Evolutionary conservation across 2,888 invertebrate species (phyloP), one percentile per base, ranked within the genome.

Genomic region (Dysmachus trigonus): DNA sequence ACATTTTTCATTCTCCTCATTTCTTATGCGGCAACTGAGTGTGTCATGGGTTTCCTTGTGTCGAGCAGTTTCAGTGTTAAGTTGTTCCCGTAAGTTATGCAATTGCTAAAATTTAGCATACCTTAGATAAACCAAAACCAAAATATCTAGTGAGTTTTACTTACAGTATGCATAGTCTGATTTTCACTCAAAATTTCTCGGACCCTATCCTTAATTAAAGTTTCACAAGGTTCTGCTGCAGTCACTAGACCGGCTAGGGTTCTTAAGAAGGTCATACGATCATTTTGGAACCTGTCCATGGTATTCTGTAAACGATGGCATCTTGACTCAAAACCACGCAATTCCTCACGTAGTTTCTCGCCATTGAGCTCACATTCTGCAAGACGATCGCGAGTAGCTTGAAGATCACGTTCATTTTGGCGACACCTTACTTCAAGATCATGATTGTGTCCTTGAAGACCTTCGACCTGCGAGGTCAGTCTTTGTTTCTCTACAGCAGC

Each of bases 171-270:
- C 93, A 95, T 95, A 88, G 96, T 95, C 91, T 96, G 96, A 91
- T 95, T 95, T 87, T 97, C 97, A 86, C 94, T 94, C 35, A 96
- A 92, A 73, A 96, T 93, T 91, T 97, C 96, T 22, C 96, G 93
- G 85, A 97, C 94, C 88, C 96, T 94, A 87, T 97, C 97, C 91
- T 96, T 96, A 87, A 97, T 95, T 41, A 96, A 93, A 81, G 94
- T 94, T 91, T 97, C 97, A 86, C 95, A 94, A 0, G 96, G 95
- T 89, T 97, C 97, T 3, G 96, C 95, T 7, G 95, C 93, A 90
- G 96, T 95, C 0, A 92, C 87, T 92, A 91, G 88, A 51, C 91
- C 90, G 6, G 92, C 91, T 4, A 92, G 86, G 3, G 89, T 89
- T 13, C 92, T 89, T 31, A 92, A 88, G 85, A 92, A 92, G 85